Evolutionary conservation across 2,888 invertebrate genomes (phyloP), one percentile per base, ranked within the genome.

Genomic region (Pseudococcus jackbeardsleyi): DNA sequence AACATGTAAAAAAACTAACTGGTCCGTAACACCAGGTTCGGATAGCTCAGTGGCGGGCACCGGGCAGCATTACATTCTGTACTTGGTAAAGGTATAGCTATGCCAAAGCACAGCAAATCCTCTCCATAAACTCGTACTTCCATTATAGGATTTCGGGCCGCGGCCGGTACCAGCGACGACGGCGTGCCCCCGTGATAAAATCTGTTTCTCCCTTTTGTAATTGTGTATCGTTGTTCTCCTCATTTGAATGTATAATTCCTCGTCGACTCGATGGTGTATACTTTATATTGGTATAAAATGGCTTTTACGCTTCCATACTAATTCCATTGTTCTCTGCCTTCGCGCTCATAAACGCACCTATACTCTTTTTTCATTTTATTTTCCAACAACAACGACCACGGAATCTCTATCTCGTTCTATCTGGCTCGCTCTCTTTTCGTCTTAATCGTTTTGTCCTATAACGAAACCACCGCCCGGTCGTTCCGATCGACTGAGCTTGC

Each of bases 241-340:
- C 88, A 88, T 88, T 88, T 88, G 88, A 88, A 88, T 88, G 88
- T 88, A 88, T 88, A 88, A 88, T 88, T 79, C 54, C 72, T 72
- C 77, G 46, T 42, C 79, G 79, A 46, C 46, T 72, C 88, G 82
- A 79, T 82, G 79, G 82, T 68, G 64, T 86, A 68, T 39, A 68
- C 86, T 68, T 64, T 59, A 86, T 88, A 88, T 82, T 64, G 59
- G 50, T 54, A 88, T 88, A 88, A 88, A 88, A 88, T 88, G 88
- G 88, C 82, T 88, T 88, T 88, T 88, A 88, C 88, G 88, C 88
- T 88, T 88, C 88, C 82, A 88, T 88, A 88, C 88, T 88, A 88
- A 88, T 88, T 88, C 88, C 88, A 88, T 88, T 88, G 88, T 88
- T 88, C 88, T 88, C 88, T 88, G 26, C 22, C 77, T 77, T 72